Evolutionary conservation across 2,888 invertebrate species (phyloP), one percentile per base, ranked within the genome.

Genomic region (Plusia festucae): DNA sequence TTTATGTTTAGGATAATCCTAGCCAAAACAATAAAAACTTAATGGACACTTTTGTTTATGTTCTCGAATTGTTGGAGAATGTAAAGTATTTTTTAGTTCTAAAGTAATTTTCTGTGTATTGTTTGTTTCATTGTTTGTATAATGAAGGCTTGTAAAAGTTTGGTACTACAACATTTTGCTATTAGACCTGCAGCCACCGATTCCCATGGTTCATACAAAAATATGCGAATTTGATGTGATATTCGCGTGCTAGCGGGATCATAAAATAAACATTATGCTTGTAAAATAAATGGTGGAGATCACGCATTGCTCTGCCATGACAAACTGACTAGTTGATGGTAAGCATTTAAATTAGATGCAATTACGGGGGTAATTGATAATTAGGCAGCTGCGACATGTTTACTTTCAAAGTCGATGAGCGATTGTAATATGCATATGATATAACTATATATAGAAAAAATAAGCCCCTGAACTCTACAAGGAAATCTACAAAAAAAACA

Each of bases 231-330:
- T 58, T 52, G 57, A 78, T 65, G 65, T 53, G 20, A 16, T n/a
- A 32, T 40, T 78, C 56, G 81, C 79, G 79, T 81, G 81, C 34
- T 46, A 15, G 20, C 11, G n/a, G 46, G 27, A 16, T 56, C 64
- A 46, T 65, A 67, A 64, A 69, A 70, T 63, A 70, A 65, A 62
- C 22, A 54, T 59, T 52, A 61, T 34, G 65, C 63, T 73, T 61
- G 49, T 56, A 54, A 58, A 65, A 67, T 69, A 63, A 79, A 73
- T 73, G 54, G 2, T 54, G 8, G 44, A 27, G 49, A 68, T 65
- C 80, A 78, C 74, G 68, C 68, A 63, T 64, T 62, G 40, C 34
- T 55, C 18, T 61, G 53, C 34, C 44, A 40, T 60, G 30, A 62
- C 57, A 60, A 46, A 58, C 46, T n/a, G 9, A 1, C 27, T 11